Percentiles rank a stretch among this genome's conserved stretches.
phyloP scores from a whole-genome alignment of 2,113 vertebrate genomes.

The Mobula hypostoma region DNA sequence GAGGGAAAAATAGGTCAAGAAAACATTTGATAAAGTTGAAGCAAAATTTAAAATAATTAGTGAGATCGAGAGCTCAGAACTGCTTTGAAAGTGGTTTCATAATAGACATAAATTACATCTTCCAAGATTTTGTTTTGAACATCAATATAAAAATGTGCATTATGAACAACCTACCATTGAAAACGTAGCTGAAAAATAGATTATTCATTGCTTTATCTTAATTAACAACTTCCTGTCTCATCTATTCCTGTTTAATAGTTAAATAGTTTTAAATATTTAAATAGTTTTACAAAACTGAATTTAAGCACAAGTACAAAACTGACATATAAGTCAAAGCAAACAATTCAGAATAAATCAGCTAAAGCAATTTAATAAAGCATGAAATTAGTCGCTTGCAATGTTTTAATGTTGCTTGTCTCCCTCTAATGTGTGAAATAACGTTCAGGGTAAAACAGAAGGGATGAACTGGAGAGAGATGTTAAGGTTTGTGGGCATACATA shows the following conservation, averaged over 20 bases:
- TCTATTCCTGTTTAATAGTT: neutral
- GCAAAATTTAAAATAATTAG: neutral
- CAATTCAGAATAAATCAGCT: neutral
- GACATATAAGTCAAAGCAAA: neutral
- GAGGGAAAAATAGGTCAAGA: neutral
- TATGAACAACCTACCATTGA: neutral
- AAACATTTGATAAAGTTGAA: neutral
- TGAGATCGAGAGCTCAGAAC: neutral
- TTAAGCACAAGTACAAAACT: neutral
- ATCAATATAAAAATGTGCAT: neutral
- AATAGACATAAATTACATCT: neutral
- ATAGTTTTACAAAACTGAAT: neutral
- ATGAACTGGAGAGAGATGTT: neutral
- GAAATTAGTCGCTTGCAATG: neutral
- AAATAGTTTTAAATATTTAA: neutral
- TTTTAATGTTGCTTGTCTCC: neutral
- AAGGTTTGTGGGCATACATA: neutral
- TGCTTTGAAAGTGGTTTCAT: neutral
- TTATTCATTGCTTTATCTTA: neutral
- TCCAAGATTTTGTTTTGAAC: neutral
- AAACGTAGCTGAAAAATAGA: neutral
- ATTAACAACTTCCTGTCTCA: too few relatives aligned
- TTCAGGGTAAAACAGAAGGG: neutral
- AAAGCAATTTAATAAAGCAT: neutral
- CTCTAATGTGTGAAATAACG: neutral